Base-by-base conservation (phyloP, 1,140 invertebrate genomes). In the Psix sp. region DNA sequence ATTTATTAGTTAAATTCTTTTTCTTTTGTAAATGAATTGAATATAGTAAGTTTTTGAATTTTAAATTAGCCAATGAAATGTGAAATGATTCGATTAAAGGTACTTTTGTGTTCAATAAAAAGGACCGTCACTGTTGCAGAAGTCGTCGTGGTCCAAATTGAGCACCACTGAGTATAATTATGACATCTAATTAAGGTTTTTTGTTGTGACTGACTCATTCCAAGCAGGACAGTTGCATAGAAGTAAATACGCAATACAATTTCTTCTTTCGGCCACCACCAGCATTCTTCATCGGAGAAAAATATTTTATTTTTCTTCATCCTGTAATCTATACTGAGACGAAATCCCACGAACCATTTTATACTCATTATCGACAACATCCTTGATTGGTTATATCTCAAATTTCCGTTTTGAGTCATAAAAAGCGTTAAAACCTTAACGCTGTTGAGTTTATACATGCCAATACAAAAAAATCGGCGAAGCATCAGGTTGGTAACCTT, bases 141-240 rank as follows among this genome's bases (percentile, higher is more conserved):
- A 7, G 33, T 7, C 15, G 31, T 31, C 29, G 26, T 38, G 7
- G 39, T 51, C 17, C 31, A 10, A 20, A 59, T 81, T 84, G 83
- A 80, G 77, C 76, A 68, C 74, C 84, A 66, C 82, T 85, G 84
- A 24, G 51, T 81, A 80, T 85, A 86, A 86, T 86, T 86, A 85
- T 85, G 83, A 86, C 84, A 84, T 86, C 83, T 86, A 86, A 86
- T 86, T 86, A 85, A 79, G 76, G 3, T 84, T 86, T 85, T 84
- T 83, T 83, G 83, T 82, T 76, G 75, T 82, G 74, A 73, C 63
- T 74, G 80, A 81, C 74, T 79, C 78, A 71, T 70, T 72, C 65
- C 68, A 67, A 54, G 60, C 54, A 74, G 66, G 57, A 65, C 71
- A 66, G 42, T 77, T 70, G 73, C 74, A 60, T 66, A 65, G 60